Evolutionary conservation across 2,797 vertebrate genomes (phyloP), one percentile per base, ranked within the genome.

Genomic region (Periophthalmus magnuspinnatus): DNA sequence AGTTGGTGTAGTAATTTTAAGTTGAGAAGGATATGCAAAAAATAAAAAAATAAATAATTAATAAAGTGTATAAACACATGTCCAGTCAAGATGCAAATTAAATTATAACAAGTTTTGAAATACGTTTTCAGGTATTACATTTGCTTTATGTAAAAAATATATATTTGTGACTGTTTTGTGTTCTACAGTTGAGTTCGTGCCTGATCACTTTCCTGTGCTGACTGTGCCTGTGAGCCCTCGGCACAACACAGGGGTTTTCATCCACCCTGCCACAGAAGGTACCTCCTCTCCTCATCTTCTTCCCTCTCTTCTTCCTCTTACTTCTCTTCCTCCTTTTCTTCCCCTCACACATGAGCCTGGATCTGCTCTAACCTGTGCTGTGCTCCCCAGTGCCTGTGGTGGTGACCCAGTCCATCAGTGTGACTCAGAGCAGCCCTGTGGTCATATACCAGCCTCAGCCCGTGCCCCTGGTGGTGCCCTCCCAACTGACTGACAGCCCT

Each of bases 201-300:
- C 38, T 1, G 32, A 81, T 77, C 77, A 65, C n/a, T 89, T 83
- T 75, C 90, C 89, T 65, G 52, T 91, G 61, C 78, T 90, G 79
- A 70, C 41, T 55, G 71, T 61, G 6, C 78, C 67, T 17, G 21
- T 56, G 4, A 7, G 66, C 7, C 67, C 21, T 24, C 32, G 72
- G 6, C 69, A 8, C 13, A 68, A n/a, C 60, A 1, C 32, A 19
- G 68, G 67, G 21, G 0, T 32, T 72, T 68, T 38, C 28, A 50
- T 82, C 34, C 79, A 88, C 62, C 74, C 71, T 7, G 0, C 34
- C 8, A 82, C 85, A 64, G 80, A 84, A 69, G 65, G 91, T 91
- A 86, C 11, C 21, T 34, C 1, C 2, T 36, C 21, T 22, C 10
- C 21, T 24, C 14, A n/a, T 24, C 5, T 16, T 24, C 3, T 8